A percentile compares a stretch with the other conserved stretches of the same genome.
These are phyloP conservation scores for Buathra laborator DNA, from an alignment of 2,888 invertebrate species.

Conservation along the genomic window DNA sequence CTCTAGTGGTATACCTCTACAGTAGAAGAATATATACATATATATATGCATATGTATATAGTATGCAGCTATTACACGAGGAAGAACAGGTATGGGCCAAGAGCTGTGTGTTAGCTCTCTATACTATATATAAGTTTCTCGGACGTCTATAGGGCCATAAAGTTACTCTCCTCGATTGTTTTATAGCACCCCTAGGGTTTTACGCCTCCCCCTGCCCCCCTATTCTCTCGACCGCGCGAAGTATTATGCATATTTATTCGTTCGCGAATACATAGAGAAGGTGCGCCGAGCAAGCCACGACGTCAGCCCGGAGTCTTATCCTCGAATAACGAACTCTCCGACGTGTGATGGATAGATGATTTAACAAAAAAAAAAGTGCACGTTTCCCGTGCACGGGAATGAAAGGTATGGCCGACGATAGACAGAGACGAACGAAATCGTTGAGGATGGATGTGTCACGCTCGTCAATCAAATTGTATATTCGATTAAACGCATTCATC, in stretches of 20 bases:
- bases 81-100: slow-evolving; percentile 30
- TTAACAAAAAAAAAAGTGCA: neutral
- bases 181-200: slow-evolving; percentile 73
- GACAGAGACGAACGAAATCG: slow-evolving; percentile 16
- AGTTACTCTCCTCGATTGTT: slow-evolving; percentile 76
- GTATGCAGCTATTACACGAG: slow-evolving; percentile 11
- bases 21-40: neutral
- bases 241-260: slow-evolving; percentile 48
- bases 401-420: slow-evolving; percentile 6
- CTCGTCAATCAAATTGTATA: neutral
- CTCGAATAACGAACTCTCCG: slow-evolving; percentile 16
- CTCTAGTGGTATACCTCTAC: slow-evolving; percentile 29
- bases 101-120: neutral
- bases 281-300: slow-evolving; percentile 1
- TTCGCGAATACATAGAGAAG: slow-evolving; percentile 4
- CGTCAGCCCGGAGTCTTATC: slow-evolving; percentile 29
- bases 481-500: slow-evolving; percentile 13
- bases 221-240: slow-evolving; percentile 16
- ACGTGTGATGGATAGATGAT: slow-evolving; percentile 25
- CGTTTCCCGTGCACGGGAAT: neutral
- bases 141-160: slow-evolving; percentile 52
- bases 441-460: slow-evolving; percentile 4
- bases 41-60: slow-evolving; percentile 8
- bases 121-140: slow-evolving; percentile 28
- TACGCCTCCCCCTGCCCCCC: slow-evolving; percentile 53